phyloP scores from a whole-genome alignment of 2,113 vertebrate genomes.

The Macrotis lagotis region DNA sequence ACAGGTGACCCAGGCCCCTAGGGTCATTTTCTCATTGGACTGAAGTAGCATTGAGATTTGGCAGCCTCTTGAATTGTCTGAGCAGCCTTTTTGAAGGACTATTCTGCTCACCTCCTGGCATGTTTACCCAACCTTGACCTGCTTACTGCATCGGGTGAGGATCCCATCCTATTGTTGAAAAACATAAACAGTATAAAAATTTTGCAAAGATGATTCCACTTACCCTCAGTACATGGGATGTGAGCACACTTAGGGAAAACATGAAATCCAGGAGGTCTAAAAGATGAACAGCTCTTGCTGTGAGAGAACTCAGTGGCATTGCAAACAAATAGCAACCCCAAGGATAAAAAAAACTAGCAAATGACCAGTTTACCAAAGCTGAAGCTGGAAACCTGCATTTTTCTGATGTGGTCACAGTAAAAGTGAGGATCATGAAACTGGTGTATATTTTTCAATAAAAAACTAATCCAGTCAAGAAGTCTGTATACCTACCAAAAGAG shows the following conservation, averaged over 20 bases:
- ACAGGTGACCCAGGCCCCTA: background rate
- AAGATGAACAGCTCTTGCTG: too few species aligned
- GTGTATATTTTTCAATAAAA: background rate
- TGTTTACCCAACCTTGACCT: background rate
- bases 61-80: background rate
- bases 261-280: too few species aligned
- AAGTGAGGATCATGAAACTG: background rate
- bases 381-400: background rate
- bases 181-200: background rate
- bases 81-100: background rate
- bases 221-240: too few species aligned
- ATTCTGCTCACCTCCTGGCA: too few species aligned
- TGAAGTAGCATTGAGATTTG: background rate
- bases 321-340: background rate
- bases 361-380: background rate
- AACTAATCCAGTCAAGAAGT: background rate
- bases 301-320: background rate
- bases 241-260: too few species aligned
- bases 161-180: background rate
- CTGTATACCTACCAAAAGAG: background rate
- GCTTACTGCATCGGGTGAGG: background rate
- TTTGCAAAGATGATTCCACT: too few species aligned
- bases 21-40: too few species aligned
- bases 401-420: too few species aligned
- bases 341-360: background rate